phyloP scores from a whole-genome alignment of 35 echinoderm and acorn worm genomes.

The Amphiura filiformis region DNA sequence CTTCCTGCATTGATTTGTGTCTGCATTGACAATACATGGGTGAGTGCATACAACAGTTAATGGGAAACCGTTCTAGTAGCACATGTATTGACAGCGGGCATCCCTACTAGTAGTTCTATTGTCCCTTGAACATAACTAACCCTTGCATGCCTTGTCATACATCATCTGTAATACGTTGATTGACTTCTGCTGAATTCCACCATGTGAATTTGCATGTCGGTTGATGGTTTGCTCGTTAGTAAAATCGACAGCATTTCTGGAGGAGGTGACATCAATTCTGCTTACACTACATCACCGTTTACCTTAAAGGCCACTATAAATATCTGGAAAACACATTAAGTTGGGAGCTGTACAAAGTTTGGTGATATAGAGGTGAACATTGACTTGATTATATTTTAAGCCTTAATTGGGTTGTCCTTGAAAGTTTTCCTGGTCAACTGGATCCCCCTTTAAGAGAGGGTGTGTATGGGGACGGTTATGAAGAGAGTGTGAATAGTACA shows the following conservation, averaged over 20 bases:
- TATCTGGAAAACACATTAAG: too few species aligned
- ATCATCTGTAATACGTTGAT: slow-evolving; percentile 48
- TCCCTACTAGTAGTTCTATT: background rate
- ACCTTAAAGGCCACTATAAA: too few species aligned
- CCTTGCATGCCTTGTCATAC: slow-evolving; percentile 35
- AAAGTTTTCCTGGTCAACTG: too few species aligned
- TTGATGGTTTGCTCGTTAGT: slow-evolving; percentile 56
- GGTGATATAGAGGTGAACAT: too few species aligned
- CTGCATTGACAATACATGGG: too few species aligned
- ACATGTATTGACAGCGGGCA: too few species aligned
- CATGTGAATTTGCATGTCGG: slow-evolving; percentile 36
- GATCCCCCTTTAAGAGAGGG: background rate
- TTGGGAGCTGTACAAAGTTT: too few species aligned
- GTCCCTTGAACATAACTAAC: background rate
- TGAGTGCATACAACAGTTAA: too few species aligned
- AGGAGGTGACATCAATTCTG: slow-evolving; percentile 31
- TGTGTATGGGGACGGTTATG: background rate
- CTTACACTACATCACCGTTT: slow-evolving; percentile 52
- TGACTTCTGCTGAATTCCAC: slow-evolving; percentile 40
- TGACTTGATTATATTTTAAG: too few species aligned
- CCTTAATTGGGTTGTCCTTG: too few species aligned
- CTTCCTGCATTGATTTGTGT: too few species aligned
- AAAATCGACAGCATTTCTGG: slow-evolving; percentile 50
- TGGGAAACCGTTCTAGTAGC: too few species aligned
- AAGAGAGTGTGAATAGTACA: background rate